Conservation (phyloP, 2,797 vertebrate species). For the Pseudochirops cupreus region DNA sequence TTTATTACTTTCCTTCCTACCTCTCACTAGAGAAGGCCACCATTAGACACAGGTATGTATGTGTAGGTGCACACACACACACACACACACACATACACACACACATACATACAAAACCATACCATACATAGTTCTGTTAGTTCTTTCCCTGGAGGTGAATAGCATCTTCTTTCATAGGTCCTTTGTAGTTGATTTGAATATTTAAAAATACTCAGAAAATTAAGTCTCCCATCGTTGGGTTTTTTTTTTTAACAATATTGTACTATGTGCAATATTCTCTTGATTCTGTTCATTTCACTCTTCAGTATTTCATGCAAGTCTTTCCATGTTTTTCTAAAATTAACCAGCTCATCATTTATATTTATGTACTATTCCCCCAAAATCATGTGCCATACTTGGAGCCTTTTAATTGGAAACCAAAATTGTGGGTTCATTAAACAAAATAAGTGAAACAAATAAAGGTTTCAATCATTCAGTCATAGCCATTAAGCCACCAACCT, state of each 20-base stretch:
- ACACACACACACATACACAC: too few relatives aligned
- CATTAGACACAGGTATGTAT: neutral
- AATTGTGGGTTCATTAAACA: neutral
- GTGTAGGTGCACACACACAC: neutral
- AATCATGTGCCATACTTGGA: neutral
- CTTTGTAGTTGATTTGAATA: neutral
- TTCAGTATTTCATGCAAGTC: neutral
- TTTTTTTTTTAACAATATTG: neutral
- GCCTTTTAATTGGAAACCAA: neutral
- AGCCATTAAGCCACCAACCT: neutral
- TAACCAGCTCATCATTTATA: neutral
- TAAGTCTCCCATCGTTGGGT: neutral
- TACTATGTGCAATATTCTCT: neutral
- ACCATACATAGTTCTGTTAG: neutral
- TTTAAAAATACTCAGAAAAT: neutral
- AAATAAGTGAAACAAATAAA: conserved; percentile 5
- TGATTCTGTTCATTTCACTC: neutral
- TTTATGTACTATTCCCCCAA: neutral
- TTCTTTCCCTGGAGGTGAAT: neutral
- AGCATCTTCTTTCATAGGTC: neutral
- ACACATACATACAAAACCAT: neutral
- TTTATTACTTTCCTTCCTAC: neutral
- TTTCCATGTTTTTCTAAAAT: neutral
- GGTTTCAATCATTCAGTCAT: conserved; percentile 6
- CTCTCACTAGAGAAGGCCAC: neutral